phyloP scores from a whole-genome alignment of 2,888 invertebrate genomes.

The Drosophila glabriapex region DNA sequence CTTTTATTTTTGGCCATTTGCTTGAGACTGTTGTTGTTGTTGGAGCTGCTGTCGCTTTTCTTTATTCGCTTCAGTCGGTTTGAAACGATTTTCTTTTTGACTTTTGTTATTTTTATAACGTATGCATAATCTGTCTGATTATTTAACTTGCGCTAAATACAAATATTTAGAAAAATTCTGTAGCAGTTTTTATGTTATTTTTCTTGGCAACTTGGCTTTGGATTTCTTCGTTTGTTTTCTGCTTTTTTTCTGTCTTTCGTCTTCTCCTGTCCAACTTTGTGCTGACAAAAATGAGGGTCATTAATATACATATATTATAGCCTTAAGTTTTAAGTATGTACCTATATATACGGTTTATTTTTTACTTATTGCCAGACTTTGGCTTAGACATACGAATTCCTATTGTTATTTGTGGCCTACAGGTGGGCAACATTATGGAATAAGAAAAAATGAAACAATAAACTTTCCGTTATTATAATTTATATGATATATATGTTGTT shows the following conservation, averaged over 20 bases:
- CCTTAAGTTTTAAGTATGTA: constrained; percentile 42
- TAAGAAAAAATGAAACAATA: constrained; percentile 22
- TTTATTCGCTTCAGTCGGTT: constrained; percentile 49
- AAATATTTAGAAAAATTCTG: constrained; percentile 78
- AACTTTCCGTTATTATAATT: constrained; percentile 23
- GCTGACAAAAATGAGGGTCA: constrained; percentile 69
- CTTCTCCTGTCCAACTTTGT: constrained; percentile 25
- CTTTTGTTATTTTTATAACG: constrained; percentile 63
- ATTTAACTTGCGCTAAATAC: constrained; percentile 81
- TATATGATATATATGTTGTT: constrained; percentile 1
- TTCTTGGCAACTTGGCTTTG: constrained; percentile 69
- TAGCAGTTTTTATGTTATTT: constrained; percentile 73
- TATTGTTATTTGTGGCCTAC: constrained; percentile 56
- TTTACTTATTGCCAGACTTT: constrained; percentile 45
- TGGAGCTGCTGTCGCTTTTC: constrained; percentile 41
- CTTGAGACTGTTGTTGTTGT: constrained; percentile 26
- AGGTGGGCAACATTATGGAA: constrained; percentile 40
- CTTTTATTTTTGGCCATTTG: constrained; percentile 63
- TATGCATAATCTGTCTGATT: constrained; percentile 78
- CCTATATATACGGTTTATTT: constrained; percentile 24
- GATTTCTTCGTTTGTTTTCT: constrained; percentile 39
- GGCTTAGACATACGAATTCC: constrained; percentile 44
- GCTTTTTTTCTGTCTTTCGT: constrained; percentile 4
- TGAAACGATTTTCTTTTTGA: constrained; percentile 40
- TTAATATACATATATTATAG: constrained; percentile 55